Base-by-base conservation (phyloP, 2,797 vertebrate species). In the Triplophysa yarkandensis region DNA sequence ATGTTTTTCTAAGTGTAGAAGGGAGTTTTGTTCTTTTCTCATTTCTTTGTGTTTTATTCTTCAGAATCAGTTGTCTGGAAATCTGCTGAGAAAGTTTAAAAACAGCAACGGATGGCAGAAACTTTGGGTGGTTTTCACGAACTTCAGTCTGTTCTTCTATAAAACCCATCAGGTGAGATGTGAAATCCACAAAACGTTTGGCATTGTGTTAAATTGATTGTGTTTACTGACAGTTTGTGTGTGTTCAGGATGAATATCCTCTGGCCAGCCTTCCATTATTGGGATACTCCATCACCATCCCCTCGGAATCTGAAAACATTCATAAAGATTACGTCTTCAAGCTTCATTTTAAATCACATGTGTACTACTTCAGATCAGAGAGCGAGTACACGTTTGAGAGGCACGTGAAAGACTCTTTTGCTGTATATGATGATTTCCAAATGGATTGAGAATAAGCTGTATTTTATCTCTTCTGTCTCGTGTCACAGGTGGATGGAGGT, bases 51-150 rank as follows among this genome's bases (percentile, higher is more conserved):
- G 10, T 54, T 81, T 28, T 73, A 85, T 71, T 74, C 76, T 86
- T 85, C 86, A 99, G 98, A 98, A 99, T 86, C 98, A 99, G 89
- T 84, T 99, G 62, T 98, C 97, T 0, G 97, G 97, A 52, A 98
- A 98, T 85, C 91, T 99, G 81, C 90, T 99, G 78, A 91, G 97
- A 81, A 99, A 99, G 86, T 99, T 99, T 85, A 99, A 99, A 79
- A 99, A 99, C 91, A 99, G 96, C 83, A 98, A 97, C 0, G 97
- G 97, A 39, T 99, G 97, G 97, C 97, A 99, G 92, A 98, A 98
- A 84, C 95, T 98, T 62, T 99, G 97, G 97, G 97, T 99, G 76
- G 97, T 99, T 69, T 98, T 98, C 91, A 99, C 97, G 41, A 98
- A 98, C 92, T 98, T 99, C 91, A 98, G 96, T 79, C 94, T 99